Evolutionary conservation across 2,888 invertebrate species (phyloP), one percentile per base, ranked within the genome.

Genomic region (Tetragonisca angustula): DNA sequence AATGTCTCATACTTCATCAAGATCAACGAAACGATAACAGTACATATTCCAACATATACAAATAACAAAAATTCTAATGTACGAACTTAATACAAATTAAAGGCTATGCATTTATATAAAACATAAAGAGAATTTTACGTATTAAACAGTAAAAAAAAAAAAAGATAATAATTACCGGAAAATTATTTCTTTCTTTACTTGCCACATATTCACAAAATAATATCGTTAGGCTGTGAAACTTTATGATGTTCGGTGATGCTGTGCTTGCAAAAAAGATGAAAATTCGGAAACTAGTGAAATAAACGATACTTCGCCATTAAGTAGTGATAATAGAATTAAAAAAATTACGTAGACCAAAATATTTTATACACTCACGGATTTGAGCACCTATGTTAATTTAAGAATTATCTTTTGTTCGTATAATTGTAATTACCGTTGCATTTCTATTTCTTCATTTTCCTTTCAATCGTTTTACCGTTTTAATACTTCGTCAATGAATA

Each of bases 301-400:
- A 79, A 79, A 74, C 72, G 62, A 80, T 77, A 80, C 56, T 84
- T 80, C 43, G 62, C 70, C 72, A 62, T 74, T 65, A 83, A 77
- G 62, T 61, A 76, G 62, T 62, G 61, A 76, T 43, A 50, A 76
- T 70, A 59, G 13, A 52, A 70, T 77, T 21, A 17, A 70, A 73
- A 43, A 62, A 65, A 32, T 84, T 64, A 54, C n/a, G 15, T 54
- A 62, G 69, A 73, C 56, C 69, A 79, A 79, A 62, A 67, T 85
- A 80, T 76, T 69, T 84, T 84, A 73, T 59, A 77, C 74, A 85
- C 70, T 72, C 74, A 74, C 69, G 73, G n/a, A 81, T 81, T 85
- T 85, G 80, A 85, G 84, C 85, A 85, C 75, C 81, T 85, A 78
- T 70, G 19, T 73, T 79, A 69, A 73, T 77, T 80, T 67, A 75